Evolutionary conservation across 2,113 vertebrate species (phyloP), one percentile per base, ranked within the genome.

Genomic region (Pedionomus torquatus): DNA sequence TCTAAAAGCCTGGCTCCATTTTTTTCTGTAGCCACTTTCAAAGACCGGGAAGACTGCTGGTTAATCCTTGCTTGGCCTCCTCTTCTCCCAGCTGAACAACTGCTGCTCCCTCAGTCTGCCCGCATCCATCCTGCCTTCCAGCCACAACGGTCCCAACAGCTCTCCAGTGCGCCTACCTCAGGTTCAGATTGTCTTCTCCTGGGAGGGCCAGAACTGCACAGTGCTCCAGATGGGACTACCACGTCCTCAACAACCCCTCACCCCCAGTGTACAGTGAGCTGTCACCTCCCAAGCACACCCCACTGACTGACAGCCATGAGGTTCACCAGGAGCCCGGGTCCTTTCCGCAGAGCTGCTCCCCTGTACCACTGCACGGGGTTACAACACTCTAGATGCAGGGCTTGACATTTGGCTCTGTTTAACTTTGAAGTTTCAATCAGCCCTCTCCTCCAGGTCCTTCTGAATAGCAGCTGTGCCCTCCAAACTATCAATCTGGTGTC

Each of bases 231-330:
- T n/a, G 23, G 13, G 33, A 21, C 77, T 48, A n/a, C 16, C 57
- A 3, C 0, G 3, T 33, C 61, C 61, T 68, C 35, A 39, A 7
- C 24, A 37, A 12, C 63, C 58, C 52, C n/a, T 6, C 37, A 7
- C 0, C 48, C 70, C 28, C 75, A 74, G 52, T 39, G 10, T 3
- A 2, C 0, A 1, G 3, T 1, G 4, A 54, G 65, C 70, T 28
- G 51, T 6, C 68, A 17, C 25, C 60, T 43, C 63, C 37, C 65
- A 12, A 41, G 44, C 49, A 49, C 76, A 21, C 26, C 49, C 71
- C 31, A 7, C 54, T 15, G 77, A 24, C 31, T 37, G 11, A 9
- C n/a, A 2, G 11, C 0, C 25, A 6, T 5, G 41, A 61, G 60
- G 70, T 3, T 49, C 60, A 15, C 39, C 75, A n/a, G 44, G 49